A percentile compares a stretch with the other conserved stretches of the same genome.
phyloP scores from a whole-genome alignment of 2,888 invertebrate species.

The Acleris laterana region DNA sequence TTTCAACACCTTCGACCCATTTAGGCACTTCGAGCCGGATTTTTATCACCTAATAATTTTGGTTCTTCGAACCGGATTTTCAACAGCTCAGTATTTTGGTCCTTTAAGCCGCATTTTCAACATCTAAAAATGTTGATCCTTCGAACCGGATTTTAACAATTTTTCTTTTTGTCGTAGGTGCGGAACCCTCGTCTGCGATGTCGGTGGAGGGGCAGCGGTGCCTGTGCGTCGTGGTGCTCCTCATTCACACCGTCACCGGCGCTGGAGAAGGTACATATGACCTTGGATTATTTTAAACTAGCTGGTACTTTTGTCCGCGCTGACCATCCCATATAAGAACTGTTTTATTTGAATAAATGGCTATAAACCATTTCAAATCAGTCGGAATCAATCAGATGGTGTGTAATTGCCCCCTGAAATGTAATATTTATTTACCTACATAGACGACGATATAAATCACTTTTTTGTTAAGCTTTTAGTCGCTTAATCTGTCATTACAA shows the following conservation, averaged over 20 bases:
- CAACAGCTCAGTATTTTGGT: too few relatives aligned
- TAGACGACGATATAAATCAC: too few relatives aligned
- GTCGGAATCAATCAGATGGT: too few relatives aligned
- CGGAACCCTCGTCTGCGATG: slow-evolving; percentile 62
- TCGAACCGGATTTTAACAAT: background rate
- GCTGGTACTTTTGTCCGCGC: too few relatives aligned
- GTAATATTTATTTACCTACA: too few relatives aligned
- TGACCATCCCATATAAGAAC: too few relatives aligned
- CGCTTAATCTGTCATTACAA: too few relatives aligned
- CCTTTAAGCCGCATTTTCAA: background rate
- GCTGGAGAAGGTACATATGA: slow-evolving; percentile 70
- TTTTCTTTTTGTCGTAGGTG: slow-evolving; percentile 53
- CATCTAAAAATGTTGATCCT: background rate
- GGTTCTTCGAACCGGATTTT: background rate
- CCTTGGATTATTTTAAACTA: background rate
- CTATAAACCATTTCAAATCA: too few relatives aligned
- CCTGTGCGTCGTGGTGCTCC: slow-evolving; percentile 70
- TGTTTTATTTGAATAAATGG: too few relatives aligned
- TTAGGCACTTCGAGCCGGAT: background rate
- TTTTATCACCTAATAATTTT: background rate
- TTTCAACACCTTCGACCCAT: too few relatives aligned
- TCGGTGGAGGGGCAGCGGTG: slow-evolving; percentile 74
- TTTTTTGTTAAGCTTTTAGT: too few relatives aligned
- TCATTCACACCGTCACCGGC: slow-evolving; percentile 73
- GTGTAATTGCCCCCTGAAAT: too few relatives aligned